phyloP scores from a whole-genome alignment of 1,140 invertebrate genomes.

The Lutraria rhynchaena region DNA sequence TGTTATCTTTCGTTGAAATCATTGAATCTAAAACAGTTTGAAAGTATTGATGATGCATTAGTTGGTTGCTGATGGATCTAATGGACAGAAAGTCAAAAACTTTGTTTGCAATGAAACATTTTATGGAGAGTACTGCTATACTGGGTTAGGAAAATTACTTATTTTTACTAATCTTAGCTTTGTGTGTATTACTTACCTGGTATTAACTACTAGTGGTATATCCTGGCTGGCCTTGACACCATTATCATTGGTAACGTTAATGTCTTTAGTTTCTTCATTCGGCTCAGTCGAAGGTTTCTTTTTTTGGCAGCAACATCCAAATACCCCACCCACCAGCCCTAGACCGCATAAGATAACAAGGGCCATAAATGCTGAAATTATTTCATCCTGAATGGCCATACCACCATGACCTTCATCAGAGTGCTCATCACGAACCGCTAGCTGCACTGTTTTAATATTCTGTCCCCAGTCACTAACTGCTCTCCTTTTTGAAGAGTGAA shows the following conservation, averaged over 20 bases:
- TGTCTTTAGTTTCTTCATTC: background rate
- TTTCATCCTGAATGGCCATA: background rate
- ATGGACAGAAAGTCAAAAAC: too few species aligned
- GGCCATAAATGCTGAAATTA: slow-evolving; percentile 12
- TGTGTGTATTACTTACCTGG: too few species aligned
- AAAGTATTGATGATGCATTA: too few species aligned
- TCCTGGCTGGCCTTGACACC: background rate
- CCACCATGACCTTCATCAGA: background rate
- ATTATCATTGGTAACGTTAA: background rate
- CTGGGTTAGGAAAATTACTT: too few species aligned
- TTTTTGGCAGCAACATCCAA: slow-evolving; percentile 50
- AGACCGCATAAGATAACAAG: slow-evolving; percentile 36
- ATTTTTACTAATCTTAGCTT: too few species aligned
- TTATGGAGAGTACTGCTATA: too few species aligned
- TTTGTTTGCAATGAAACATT: too few species aligned
- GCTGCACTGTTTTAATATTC: slow-evolving; percentile 10
- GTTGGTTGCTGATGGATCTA: too few species aligned
- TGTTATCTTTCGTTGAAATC: too few species aligned
- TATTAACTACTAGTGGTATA: background rate
- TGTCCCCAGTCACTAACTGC: too few species aligned
- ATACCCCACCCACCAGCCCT: slow-evolving; percentile 44
- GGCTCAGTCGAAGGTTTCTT: slow-evolving; percentile 3
- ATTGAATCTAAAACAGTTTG: too few species aligned
- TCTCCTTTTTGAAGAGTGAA: too few species aligned
- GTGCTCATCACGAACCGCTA: slow-evolving; percentile 14